A percentile compares a stretch with the other conserved stretches of the same genome.
phyloP scores from a whole-genome alignment of 2,113 vertebrate species.

The Heterotis niloticus region DNA sequence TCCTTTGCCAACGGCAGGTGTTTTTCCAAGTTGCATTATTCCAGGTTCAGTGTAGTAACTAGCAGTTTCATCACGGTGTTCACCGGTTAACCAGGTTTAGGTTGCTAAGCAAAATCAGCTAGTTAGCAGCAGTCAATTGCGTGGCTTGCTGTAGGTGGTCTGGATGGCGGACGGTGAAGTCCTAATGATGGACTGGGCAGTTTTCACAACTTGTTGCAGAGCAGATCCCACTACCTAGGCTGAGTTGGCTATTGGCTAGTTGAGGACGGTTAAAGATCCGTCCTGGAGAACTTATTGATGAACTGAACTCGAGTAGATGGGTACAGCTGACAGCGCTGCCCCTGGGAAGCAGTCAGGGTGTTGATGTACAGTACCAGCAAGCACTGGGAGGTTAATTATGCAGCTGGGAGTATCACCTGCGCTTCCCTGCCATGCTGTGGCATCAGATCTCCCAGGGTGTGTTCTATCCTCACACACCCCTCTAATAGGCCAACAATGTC shows the following conservation, averaged over 20 bases:
- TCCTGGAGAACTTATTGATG: background rate
- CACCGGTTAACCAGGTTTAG: no score
- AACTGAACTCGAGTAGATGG: background rate
- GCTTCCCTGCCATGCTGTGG: background rate
- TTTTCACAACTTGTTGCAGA: no score
- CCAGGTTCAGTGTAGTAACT: no score
- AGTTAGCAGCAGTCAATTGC: no score
- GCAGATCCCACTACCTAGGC: no score
- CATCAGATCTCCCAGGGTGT: slow-evolving; percentile 17
- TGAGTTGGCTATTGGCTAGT: background rate
- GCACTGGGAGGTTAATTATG: slow-evolving; percentile 2
- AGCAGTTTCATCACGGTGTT: no score
- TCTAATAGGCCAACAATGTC: background rate
- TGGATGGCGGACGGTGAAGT: no score
- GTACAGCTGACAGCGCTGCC: background rate
- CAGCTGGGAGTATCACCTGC: slow-evolving; percentile 1
- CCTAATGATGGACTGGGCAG: no score
- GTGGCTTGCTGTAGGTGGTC: no score
- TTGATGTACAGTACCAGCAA: background rate
- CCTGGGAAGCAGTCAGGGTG: background rate
- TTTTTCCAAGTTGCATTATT: no score
- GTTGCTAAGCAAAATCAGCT: no score
- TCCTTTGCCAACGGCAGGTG: slow-evolving; percentile 7
- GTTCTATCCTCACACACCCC: background rate
- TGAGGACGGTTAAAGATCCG: background rate